These are phyloP conservation scores for Lasioglossum lativentre DNA, from an alignment of 2,888 invertebrate species.

Conservation along the genomic window DNA sequence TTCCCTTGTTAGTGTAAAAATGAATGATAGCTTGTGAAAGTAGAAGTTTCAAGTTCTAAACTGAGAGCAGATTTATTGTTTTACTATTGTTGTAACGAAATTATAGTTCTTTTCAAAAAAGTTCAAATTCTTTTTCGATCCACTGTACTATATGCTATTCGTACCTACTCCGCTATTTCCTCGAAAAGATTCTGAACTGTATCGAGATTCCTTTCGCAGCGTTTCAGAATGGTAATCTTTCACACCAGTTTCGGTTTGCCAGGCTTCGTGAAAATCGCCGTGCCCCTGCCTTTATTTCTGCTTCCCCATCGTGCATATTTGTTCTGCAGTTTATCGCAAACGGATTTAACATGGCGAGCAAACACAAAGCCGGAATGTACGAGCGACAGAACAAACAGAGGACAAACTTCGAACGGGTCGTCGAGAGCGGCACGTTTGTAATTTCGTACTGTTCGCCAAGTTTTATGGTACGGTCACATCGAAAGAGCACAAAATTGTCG, in stretches of 20 bases:
- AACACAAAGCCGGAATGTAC: constrained; percentile 39
- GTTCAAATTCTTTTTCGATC: too few species aligned
- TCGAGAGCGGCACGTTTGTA: constrained; percentile 46
- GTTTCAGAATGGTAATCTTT: not conserved
- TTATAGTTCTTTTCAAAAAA: too few species aligned
- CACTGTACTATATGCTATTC: too few species aligned
- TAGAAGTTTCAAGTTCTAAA: too few species aligned
- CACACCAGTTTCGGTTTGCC: not conserved
- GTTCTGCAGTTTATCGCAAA: constrained; percentile 49
- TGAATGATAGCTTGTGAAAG: too few species aligned
- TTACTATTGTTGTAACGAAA: too few species aligned
- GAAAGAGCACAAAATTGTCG: constrained; percentile 36
- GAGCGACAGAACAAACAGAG: constrained; percentile 31
- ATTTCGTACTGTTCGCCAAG: constrained; percentile 51
- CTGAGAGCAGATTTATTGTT: too few species aligned
- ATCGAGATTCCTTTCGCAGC: too few species aligned
- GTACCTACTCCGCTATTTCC: too few species aligned
- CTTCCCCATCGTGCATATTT: constrained; percentile 14
- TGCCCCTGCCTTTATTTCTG: constrained; percentile 9
- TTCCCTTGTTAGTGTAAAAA: too few species aligned
- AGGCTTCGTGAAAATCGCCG: not conserved
- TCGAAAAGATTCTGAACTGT: too few species aligned
- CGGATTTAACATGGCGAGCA: constrained; percentile 44
- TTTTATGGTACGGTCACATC: constrained; percentile 39
- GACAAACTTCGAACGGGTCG: constrained; percentile 28